Evolutionary conservation across 2,113 vertebrate species (phyloP), one percentile per base, ranked within the genome.

Genomic region (Psittacara wagleri): DNA sequence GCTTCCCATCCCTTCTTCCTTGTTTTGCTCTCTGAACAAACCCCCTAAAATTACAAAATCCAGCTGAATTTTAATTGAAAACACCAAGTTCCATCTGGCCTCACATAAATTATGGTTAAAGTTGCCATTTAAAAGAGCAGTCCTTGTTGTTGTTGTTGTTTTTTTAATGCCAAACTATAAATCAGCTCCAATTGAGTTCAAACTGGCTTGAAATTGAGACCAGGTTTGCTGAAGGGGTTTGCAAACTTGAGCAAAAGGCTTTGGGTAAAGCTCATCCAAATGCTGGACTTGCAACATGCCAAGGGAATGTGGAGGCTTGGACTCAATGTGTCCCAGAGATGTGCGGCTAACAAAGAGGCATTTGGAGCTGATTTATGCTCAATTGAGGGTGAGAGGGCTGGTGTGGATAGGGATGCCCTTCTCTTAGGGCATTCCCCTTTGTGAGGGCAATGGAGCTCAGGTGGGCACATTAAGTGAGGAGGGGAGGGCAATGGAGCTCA

Each of bases 61-160:
- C 80, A 94, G 46, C 61, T 93, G 90, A 75, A 94, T 73, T 17
- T 69, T 94, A 94, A 96, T 95, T 88, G 59, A 57, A 88, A 96
- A 72, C 86, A 94, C 27, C 52, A 28, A 81, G 73, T 93, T 95
- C 81, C 69, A 82, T 93, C 77, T 73, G 90, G 66, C 70, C 77
- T 88, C 62, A 7, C 77, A 84, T 89, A 55, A 92, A 94, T 92
- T 79, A 68, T 28, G 57, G 83, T 35, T 54, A 39, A 75, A 93
- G 48, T 37, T 88, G 76, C 94, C 80, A 17, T 93, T 95, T 96
- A 92, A 52, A 79, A 91, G 41, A 76, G 28, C 29, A 5, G 84
- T 88, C 87, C 55, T 52, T 87, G 39, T 83, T 92, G 81, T 79
- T 41, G 41, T 81, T 80, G n/a, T 87, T 91, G 41, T 73, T 88